Evolutionary conservation across 2,797 vertebrate species (phyloP).

Genomic region (Pyrocephalus nanus): DNA sequence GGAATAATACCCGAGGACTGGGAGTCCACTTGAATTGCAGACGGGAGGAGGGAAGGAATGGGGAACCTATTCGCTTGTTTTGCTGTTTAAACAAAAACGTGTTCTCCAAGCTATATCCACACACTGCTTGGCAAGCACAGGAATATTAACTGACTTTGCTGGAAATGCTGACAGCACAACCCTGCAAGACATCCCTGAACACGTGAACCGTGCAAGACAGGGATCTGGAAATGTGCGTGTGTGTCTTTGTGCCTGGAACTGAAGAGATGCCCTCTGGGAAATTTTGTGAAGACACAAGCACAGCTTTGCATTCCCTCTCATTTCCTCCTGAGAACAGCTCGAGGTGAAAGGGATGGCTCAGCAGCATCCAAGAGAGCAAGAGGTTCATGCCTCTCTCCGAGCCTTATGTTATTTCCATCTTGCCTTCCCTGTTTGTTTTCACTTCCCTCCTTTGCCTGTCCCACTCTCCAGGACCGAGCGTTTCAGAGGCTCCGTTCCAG

Average conservation of each 20-base stretch:
- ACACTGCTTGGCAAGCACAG: not conserved
- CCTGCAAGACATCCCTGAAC: slow-evolving; percentile 23
- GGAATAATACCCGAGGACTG: slow-evolving; percentile 49
- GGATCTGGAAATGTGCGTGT: not conserved
- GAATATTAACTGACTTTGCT: slow-evolving; percentile 1
- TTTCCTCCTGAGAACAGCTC: not conserved
- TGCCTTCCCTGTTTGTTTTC: not conserved
- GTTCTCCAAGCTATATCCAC: not conserved
- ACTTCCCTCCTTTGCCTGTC: not conserved
- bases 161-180: not conserved
- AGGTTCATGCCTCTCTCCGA: not conserved
- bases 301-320: not conserved
- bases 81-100: slow-evolving; percentile 21
- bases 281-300: not conserved
- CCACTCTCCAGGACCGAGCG: not conserved
- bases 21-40: slow-evolving; percentile 30
- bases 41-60: slow-evolving; percentile 32
- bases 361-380: not conserved
- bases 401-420: slow-evolving; percentile 11
- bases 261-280: not conserved
- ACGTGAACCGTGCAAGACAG: not conserved
- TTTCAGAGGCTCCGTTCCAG: slow-evolving; percentile 5
- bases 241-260: not conserved
- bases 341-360: not conserved
- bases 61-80: slow-evolving; percentile 17